Evolutionary conservation across 2,797 vertebrate genomes (phyloP), one percentile per base, ranked within the genome.

Genomic region (Buphagus erythrorhynchus): DNA sequence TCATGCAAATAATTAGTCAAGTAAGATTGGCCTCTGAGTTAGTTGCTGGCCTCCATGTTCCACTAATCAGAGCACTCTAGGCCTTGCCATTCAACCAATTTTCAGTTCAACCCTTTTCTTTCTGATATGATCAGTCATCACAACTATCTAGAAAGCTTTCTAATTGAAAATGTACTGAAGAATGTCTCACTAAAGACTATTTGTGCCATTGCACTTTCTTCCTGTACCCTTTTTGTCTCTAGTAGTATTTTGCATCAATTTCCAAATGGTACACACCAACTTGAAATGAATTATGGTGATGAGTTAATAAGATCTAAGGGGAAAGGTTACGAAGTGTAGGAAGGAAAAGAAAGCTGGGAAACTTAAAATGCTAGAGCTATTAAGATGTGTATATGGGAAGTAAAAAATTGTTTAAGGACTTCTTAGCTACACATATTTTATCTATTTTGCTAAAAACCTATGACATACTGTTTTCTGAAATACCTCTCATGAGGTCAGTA

Each of bases 271-370:
- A 52, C 5, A 22, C 7, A 31, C 4, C 14, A 54, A 42, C 66
- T 63, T 77, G 45, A 40, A 43, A 29, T 35, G 9, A 63, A 4
- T 62, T 74, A 11, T 11, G 15, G 8, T n/a, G 9, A 36, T 0
- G 1, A 51, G 21, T 33, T 51, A 45, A n/a, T 18, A 63, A 40
- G 21, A 63, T 3, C 5, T 21, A n/a, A 66, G 4, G 10, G 16
- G 5, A n/a, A 84, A 55, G 2, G 2, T 6, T 74, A 25, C 0
- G 5, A 71, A 48, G 4, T 16, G 7, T 12, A 7, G 9, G 17
- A 69, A 43, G 8, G 10, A 66, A 21, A 67, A 66, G 13, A 55
- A 80, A 35, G 6, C 5, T 68, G 7, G 4, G 9, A 48, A 25
- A 67, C 6, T 11, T 48, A 49, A 71, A 16, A 38, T 20, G 2